Conservation (phyloP, 2,888 invertebrate genomes). For the Temnothorax ravouxi region DNA sequence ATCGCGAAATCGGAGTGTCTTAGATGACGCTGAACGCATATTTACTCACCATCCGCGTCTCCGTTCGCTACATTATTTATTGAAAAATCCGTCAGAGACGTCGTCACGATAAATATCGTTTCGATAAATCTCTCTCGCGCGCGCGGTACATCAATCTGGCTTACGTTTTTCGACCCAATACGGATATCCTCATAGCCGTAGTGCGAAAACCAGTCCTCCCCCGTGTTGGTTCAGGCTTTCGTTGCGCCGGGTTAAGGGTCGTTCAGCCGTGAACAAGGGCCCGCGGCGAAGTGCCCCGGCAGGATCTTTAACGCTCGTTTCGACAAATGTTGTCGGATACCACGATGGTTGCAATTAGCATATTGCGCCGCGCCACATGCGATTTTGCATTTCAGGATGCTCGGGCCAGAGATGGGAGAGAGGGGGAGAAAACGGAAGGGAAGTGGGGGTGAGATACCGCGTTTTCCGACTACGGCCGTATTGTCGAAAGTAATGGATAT, state of each 20-base stretch:
- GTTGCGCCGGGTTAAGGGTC: conserved; percentile 63
- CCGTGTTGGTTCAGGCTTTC: conserved; percentile 74
- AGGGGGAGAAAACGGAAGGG: neutral
- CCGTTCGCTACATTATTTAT: conserved; percentile 21
- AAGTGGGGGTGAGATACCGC: conserved; percentile 28
- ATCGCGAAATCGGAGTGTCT: too few species aligned
- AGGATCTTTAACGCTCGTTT: conserved; percentile 77
- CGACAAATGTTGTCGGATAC: conserved; percentile 73
- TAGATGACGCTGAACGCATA: too few species aligned
- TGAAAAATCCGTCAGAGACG: conserved; percentile 52
- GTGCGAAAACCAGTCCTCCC: conserved; percentile 57
- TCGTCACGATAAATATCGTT: conserved; percentile 55
- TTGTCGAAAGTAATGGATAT: conserved; percentile 61
- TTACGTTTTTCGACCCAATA: conserved; percentile 40
- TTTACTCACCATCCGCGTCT: too few species aligned
- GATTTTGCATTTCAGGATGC: conserved; percentile 73
- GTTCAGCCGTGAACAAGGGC: conserved; percentile 62
- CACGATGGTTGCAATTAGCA: conserved; percentile 71
- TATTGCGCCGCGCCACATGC: conserved; percentile 64
- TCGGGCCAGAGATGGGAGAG: conserved; percentile 41
- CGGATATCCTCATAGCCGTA: conserved; percentile 52
- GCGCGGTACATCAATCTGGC: conserved; percentile 54
- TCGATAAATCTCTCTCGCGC: conserved; percentile 47
- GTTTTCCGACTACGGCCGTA: conserved; percentile 56
- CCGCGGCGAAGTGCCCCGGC: conserved; percentile 67